Evolutionary conservation across 2,888 invertebrate species (phyloP).

Genomic region (Ophraella communa): DNA sequence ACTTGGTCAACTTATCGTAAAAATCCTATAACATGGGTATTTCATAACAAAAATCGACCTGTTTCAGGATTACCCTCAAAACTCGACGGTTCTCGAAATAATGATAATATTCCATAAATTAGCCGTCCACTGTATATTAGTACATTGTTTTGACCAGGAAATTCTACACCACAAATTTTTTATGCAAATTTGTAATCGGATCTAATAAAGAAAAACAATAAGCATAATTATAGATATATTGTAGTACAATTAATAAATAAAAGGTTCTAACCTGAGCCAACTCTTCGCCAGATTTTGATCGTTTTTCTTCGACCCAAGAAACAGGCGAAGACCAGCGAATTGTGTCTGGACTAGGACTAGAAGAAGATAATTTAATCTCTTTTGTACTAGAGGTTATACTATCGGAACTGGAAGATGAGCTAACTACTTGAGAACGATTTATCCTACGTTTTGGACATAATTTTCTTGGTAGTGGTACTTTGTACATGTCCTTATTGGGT

Average conservation of each 20-base stretch:
- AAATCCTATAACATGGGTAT: too few species aligned
- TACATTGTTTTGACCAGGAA: too few species aligned
- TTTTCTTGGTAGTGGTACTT: conserved; percentile 60
- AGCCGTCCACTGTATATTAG: too few species aligned
- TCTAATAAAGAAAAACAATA: too few species aligned
- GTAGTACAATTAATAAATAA: background rate
- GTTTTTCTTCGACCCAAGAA: conserved; percentile 56
- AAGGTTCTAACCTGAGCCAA: conserved; percentile 14
- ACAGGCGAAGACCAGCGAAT: conserved; percentile 57
- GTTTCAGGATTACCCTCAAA: too few species aligned
- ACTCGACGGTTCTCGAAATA: too few species aligned
- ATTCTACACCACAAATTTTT: too few species aligned
- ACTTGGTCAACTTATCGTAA: too few species aligned
- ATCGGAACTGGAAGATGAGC: conserved; percentile 68
- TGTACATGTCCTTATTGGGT: conserved; percentile 58
- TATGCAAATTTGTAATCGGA: too few species aligned
- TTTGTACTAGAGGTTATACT: conserved; percentile 64
- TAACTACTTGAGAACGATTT: conserved; percentile 63
- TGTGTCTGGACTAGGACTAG: conserved; percentile 60
- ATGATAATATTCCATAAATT: too few species aligned
- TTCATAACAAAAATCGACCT: too few species aligned
- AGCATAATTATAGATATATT: background rate
- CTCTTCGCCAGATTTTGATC: conserved; percentile 49
- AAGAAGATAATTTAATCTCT: conserved; percentile 56
- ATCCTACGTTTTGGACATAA: conserved; percentile 67